Evolutionary conservation across 2,113 vertebrate species (phyloP), one percentile per base, ranked within the genome.

Genomic region (Aegotheles bennettii): DNA sequence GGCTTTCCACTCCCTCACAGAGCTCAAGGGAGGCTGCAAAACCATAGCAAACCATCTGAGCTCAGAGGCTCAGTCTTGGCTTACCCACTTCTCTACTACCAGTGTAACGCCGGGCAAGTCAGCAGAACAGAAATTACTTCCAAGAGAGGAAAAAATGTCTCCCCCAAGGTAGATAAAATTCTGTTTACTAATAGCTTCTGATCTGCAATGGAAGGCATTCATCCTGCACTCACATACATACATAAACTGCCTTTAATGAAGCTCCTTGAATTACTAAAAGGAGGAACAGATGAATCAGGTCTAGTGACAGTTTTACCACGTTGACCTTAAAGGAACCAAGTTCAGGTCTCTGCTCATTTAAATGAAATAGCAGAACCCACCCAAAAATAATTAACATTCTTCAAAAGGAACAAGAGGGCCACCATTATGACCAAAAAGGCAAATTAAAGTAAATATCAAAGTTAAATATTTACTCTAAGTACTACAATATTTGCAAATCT

Each of bases 381-480:
- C 29, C 9, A 35, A 9, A 63, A 94, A 60, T 56, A 81, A 77
- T 84, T 84, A 35, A 84, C 36, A 29, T 59, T 73, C 92, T 82
- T 84, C 86, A 74, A 59, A 73, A 95, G 94, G 73, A 89, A 88
- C 74, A 88, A 33, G 75, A 87, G 56, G 43, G 45, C 63, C 79
- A 87, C 24, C 63, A 23, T 69, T 61, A 67, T 38, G 69, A 64
- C 93, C 73, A 84, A 91, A 89, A 81, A 83, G 77, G 38, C 69
- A 91, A 93, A 93, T 93, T 96, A 90, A 96, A 96, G 85, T 35
- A 89, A 95, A 91, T 86, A 96, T 94, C 76, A 91, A 96, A 97
- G 93, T 92, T 91, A 97, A 97, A 96, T 97, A 97, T 97, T 97
- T 97, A 94, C 92, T 85, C 64, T 84, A 60, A 93, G 92, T 51